phyloP scores from a whole-genome alignment of 35 echinoderm and acorn worm genomes.

The Apostichopus parvimensis region DNA sequence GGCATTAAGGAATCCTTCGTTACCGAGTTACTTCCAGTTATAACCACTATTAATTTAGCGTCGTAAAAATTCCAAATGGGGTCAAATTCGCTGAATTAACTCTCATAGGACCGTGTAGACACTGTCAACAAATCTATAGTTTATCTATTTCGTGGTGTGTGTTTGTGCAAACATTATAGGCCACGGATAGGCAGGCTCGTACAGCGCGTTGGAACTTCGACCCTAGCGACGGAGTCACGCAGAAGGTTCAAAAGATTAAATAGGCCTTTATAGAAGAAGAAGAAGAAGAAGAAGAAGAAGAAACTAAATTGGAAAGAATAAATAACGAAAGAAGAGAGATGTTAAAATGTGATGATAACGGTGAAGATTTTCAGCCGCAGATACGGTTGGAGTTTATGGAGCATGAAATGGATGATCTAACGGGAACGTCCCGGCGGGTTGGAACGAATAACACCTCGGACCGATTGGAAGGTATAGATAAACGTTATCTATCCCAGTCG shows the following conservation, averaged over 20 bases:
- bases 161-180: background rate
- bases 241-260: background rate
- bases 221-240: background rate
- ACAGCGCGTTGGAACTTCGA: too few relatives aligned
- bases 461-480: constrained; percentile 6
- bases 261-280: too few relatives aligned
- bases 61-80: background rate
- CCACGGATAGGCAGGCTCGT: background rate
- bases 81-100: background rate
- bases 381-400: background rate
- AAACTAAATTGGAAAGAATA: background rate
- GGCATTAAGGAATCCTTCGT: background rate
- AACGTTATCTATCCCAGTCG: constrained; percentile 2
- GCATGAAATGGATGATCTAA: background rate
- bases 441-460: background rate
- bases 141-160: background rate
- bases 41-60: too few relatives aligned
- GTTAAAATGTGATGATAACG: background rate
- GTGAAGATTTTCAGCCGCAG: background rate
- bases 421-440: background rate
- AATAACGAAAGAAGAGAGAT: background rate
- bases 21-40: background rate
- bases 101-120: background rate
- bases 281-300: background rate
- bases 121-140: background rate